Conservation (phyloP, 1,140 invertebrate species). For the Bombus ignitus region DNA sequence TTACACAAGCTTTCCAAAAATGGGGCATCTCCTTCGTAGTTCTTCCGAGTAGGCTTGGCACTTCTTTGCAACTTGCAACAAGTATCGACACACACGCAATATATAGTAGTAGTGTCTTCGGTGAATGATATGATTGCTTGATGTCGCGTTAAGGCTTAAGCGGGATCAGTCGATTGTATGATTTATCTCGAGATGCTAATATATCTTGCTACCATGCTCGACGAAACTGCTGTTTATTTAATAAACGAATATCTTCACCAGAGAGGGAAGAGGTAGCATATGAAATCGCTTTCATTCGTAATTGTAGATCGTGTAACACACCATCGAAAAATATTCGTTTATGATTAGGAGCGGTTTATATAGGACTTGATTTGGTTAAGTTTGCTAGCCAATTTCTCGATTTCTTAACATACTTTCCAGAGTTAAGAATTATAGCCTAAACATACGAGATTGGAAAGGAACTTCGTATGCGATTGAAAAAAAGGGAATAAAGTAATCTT, state of each 20-base stretch:
- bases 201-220: constrained; percentile 47
- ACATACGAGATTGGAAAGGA: constrained; percentile 57
- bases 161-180: constrained; percentile 49
- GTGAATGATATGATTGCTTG: constrained; percentile 46
- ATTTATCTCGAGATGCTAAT: constrained; percentile 62
- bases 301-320: constrained; percentile 43
- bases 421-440: constrained; percentile 78
- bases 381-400: constrained; percentile 81
- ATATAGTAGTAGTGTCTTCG: constrained; percentile 48
- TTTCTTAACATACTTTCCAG: constrained; percentile 81
- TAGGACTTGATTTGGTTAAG: constrained; percentile 53
- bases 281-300: constrained; percentile 26
- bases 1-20: constrained; percentile 46
- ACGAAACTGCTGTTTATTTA: constrained; percentile 52
- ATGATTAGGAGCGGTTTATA: constrained; percentile 26
- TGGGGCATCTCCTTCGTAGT: constrained; percentile 44
- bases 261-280: constrained; percentile 39
- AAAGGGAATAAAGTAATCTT: constrained; percentile 80
- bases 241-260: constrained; percentile 55
- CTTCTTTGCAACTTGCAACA: constrained; percentile 38
- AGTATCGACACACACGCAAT: constrained; percentile 35
- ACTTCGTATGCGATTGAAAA: constrained; percentile 69
- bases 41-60: constrained; percentile 55
- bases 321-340: constrained; percentile 40
- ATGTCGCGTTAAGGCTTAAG: constrained; percentile 41